Evolutionary conservation across 2,113 vertebrate genomes (phyloP), one percentile per base, ranked within the genome.

Genomic region (Puffinus mauretanicus): DNA sequence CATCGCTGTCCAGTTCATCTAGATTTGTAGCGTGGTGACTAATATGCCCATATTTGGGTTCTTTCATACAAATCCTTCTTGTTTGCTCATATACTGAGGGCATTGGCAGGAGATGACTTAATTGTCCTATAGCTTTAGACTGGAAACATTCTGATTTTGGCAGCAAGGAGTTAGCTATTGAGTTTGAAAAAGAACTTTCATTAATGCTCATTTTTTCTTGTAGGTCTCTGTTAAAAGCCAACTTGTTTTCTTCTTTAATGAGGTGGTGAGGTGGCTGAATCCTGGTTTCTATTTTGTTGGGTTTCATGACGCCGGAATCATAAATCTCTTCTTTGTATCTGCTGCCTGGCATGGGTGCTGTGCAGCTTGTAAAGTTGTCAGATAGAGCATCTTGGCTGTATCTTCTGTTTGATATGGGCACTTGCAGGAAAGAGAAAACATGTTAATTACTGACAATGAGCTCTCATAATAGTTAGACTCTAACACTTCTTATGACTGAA

Each of bases 311-410:
- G 79, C 78, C 30, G 2, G 96, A 93, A 60, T 98, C 97, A 4
- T 97, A 98, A 6, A 98, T 91, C 65, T 99, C 98, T 85, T 98
- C 98, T 70, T 99, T 99, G 90, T 99, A 98, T 54, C 96, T 93
- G 83, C 88, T 95, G 90, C 93, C 96, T 11, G 97, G 92, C 93
- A 96, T 81, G 75, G 94, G 90, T 34, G 95, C 96, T 25, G 95
- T 91, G 76, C 96, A 98, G 96, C 97, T 97, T 30, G 97, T 83
- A 69, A 98, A 98, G 69, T 55, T 86, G 17, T 98, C 98, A 10
- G 97, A 85, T 20, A 94, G 71, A 19, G 90, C 72, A 25, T 98
- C 98, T 82, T 97, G 96, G 66, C 70, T 77, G 95, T 97, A 98
- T 65, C 98, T 96, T 81, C 90, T 97, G 94, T 94, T 92, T 51